Evolutionary conservation across 2,113 vertebrate genomes (phyloP).

Genomic region (Gobius niger): DNA sequence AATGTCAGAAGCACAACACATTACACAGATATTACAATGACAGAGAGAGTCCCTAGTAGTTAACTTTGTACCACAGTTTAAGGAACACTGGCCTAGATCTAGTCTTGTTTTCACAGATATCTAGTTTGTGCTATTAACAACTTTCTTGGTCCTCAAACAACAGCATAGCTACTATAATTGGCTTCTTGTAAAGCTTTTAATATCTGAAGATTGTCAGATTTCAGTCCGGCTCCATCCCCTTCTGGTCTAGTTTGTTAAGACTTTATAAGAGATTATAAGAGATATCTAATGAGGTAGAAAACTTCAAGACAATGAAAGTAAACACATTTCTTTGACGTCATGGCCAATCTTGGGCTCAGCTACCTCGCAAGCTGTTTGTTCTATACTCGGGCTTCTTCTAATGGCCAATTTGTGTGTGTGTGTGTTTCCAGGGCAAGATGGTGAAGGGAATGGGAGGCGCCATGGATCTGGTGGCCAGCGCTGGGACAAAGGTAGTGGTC

Average conservation of each 20-base stretch:
- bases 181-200: not conserved
- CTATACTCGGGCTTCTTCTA: not conserved
- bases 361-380: not conserved
- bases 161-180: not conserved
- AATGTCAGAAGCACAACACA: too few relatives aligned
- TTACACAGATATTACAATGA: too few relatives aligned
- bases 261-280: not conserved
- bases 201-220: not conserved
- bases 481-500: conserved; percentile 94
- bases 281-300: not conserved
- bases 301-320: not conserved
- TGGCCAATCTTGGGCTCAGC: not conserved
- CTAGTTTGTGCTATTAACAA: not conserved
- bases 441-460: conserved; percentile 99
- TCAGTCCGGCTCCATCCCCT: not conserved
- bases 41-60: too few relatives aligned
- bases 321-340: conserved; percentile 1
- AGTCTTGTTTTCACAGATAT: not conserved
- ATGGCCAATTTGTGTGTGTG: conserved; percentile 2
- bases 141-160: not conserved
- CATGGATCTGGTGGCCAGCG: conserved; percentile 96
- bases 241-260: not conserved
- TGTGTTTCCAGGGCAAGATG: conserved; percentile 89
- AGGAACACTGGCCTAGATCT: not conserved
- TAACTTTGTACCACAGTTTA: too few relatives aligned